A percentile compares a stretch with the other conserved stretches of the same genome.
Conservation (phyloP, 2,113 vertebrate genomes). For the Leptocoma aspasia region DNA sequence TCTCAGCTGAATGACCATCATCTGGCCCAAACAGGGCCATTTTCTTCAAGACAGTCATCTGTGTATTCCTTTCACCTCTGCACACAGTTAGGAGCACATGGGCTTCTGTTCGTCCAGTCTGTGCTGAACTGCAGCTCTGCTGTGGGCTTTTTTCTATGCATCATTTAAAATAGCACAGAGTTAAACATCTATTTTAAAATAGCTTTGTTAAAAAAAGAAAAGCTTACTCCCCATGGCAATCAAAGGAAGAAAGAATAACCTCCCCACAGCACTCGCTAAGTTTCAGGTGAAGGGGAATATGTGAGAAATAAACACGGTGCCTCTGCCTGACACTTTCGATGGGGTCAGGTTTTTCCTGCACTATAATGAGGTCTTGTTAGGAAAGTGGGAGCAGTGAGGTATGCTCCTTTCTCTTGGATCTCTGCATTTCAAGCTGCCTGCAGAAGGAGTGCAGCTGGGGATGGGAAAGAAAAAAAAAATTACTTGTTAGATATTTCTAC, state of each 20-base stretch:
- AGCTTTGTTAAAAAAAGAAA: slow-evolving; percentile 51
- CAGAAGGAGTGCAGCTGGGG: background rate
- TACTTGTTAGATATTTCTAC: slow-evolving; percentile 28
- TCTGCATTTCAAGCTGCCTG: slow-evolving; percentile 49
- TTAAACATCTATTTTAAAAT: slow-evolving; percentile 53
- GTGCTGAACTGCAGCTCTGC: background rate
- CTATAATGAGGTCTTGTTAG: slow-evolving; percentile 70
- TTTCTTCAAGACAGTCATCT: background rate
- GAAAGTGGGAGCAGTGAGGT: slow-evolving; percentile 26
- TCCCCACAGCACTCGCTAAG: background rate
- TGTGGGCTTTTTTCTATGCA: background rate
- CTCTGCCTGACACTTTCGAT: slow-evolving; percentile 52
- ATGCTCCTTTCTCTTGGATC: slow-evolving; percentile 63
- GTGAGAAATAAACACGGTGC: slow-evolving; percentile 47
- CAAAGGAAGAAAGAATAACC: slow-evolving; percentile 44
- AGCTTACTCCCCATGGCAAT: slow-evolving; percentile 4
- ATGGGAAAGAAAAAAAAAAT: background rate
- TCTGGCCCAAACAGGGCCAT: background rate
- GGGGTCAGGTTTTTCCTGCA: slow-evolving; percentile 60
- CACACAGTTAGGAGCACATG: background rate
- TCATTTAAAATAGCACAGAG: slow-evolving; percentile 54
- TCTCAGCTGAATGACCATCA: background rate
- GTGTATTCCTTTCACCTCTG: background rate
- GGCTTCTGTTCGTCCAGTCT: background rate
- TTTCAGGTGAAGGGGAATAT: slow-evolving; percentile 10